These are phyloP conservation scores for Deroptyus accipitrinus DNA, from an alignment of 2,113 vertebrate species.

Conservation along the genomic window DNA sequence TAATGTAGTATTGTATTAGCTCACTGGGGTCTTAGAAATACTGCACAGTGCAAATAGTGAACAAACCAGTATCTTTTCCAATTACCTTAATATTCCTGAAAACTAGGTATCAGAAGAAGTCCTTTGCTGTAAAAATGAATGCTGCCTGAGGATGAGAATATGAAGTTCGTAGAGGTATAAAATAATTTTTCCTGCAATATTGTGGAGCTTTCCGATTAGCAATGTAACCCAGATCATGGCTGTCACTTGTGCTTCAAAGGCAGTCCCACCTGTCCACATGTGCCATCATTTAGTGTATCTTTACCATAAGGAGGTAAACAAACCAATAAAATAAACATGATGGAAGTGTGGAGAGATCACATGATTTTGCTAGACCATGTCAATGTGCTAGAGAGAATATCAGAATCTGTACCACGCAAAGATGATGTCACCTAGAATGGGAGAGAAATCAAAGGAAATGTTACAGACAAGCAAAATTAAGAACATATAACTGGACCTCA, in stretches of 20 bases:
- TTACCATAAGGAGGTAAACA: not conserved
- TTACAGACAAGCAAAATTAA: not conserved
- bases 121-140: not conserved
- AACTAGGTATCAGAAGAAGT: not conserved
- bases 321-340: not conserved
- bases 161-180: not conserved
- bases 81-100: not conserved
- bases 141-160: not conserved
- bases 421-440: not conserved
- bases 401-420: not conserved
- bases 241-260: not conserved
- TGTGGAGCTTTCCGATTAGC: not conserved
- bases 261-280: not conserved
- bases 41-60: not conserved
- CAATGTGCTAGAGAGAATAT: not conserved
- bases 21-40: not conserved
- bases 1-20: not conserved
- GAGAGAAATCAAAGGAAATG: not conserved
- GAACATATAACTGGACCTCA: not conserved
- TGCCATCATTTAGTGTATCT: not conserved
- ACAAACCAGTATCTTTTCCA: not conserved
- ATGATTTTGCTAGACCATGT: not conserved
- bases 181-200: not conserved
- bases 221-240: not conserved
- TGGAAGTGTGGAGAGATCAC: not conserved